Percentiles rank a stretch among this genome's conserved stretches.
phyloP scores from a whole-genome alignment of 1,140 invertebrate species.

The Onthophagus taurus region DNA sequence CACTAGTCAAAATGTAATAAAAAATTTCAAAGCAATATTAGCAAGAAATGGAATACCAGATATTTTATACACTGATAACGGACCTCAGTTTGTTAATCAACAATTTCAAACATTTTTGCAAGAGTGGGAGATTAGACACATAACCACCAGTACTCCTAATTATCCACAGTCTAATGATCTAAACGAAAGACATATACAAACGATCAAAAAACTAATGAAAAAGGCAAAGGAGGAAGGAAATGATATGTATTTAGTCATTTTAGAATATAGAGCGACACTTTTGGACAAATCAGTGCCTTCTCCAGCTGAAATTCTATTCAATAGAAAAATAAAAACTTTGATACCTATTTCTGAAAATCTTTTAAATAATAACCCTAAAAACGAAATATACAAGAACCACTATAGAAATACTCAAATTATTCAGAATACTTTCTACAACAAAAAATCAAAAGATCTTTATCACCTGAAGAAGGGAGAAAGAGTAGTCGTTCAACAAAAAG shows the following conservation, averaged over 20 bases:
- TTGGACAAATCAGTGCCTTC: slow-evolving; percentile 1
- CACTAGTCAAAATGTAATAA: slow-evolving; percentile 3
- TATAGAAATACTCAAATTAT: slow-evolving; percentile 1
- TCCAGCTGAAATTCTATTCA: slow-evolving; percentile 8
- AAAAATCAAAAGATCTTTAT: not conserved
- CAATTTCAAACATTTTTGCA: no score
- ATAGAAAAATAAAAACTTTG: slow-evolving; percentile 4
- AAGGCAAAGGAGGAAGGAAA: slow-evolving; percentile 13
- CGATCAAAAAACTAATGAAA: slow-evolving; percentile 5
- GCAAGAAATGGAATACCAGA: not conserved
- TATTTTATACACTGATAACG: no score
- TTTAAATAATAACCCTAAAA: not conserved
- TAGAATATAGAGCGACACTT: slow-evolving; percentile 10
- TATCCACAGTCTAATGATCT: not conserved
- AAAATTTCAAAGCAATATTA: slow-evolving; percentile 2
- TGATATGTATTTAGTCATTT: slow-evolving; percentile 4
- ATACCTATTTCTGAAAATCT: slow-evolving; percentile 2
- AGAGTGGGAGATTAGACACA: slow-evolving; percentile 1
- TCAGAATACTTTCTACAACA: slow-evolving; percentile 5
- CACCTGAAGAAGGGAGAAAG: not conserved
- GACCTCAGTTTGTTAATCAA: no score
- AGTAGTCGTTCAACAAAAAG: not conserved
- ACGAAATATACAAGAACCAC: not conserved
- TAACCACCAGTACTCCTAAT: not conserved
- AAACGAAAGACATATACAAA: not conserved